phyloP scores from a whole-genome alignment of 1,140 invertebrate genomes.

The Aphidius ervi region DNA sequence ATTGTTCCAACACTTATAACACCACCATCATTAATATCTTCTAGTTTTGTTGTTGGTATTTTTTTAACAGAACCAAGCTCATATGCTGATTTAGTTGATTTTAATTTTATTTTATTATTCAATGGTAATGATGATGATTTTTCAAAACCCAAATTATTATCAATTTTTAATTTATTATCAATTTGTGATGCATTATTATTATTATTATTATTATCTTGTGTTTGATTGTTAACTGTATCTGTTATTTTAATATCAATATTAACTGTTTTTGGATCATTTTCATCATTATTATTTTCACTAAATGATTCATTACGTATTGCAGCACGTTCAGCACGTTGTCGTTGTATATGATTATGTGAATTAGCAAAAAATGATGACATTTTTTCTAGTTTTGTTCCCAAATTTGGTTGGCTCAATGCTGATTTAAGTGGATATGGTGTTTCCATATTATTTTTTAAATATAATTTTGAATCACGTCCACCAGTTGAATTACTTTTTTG shows the following conservation, averaged over 20 bases:
- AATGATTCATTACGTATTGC: conserved; percentile 36
- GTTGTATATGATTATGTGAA: conserved; percentile 62
- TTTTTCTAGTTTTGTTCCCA: conserved; percentile 48
- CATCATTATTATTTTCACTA: conserved; percentile 33
- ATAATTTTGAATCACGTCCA: conserved; percentile 34
- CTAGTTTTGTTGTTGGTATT: conserved; percentile 49
- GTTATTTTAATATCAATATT: conserved; percentile 52
- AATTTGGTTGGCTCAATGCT: conserved; percentile 50
- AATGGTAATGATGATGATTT: conserved; percentile 46
- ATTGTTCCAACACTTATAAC: conserved; percentile 40
- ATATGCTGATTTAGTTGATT: conserved; percentile 51
- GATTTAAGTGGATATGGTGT: conserved; percentile 48
- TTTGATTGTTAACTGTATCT: conserved; percentile 31
- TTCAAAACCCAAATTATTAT: conserved; percentile 30
- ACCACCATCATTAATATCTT: conserved; percentile 41
- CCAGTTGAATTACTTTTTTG: conserved; percentile 48
- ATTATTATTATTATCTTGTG: conserved; percentile 11
- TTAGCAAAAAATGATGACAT: conserved; percentile 61
- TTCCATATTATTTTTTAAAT: conserved; percentile 37
- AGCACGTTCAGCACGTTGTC: conserved; percentile 49
- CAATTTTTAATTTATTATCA: conserved; percentile 36
- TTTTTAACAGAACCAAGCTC: conserved; percentile 55
- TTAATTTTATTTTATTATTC: conserved; percentile 48
- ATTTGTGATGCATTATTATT: conserved; percentile 22
- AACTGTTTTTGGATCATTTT: conserved; percentile 47